Percentiles rank a stretch among this genome's conserved stretches.
These are phyloP conservation scores for Tillus elongatus DNA, from an alignment of 2,888 invertebrate species.

Conservation along the genomic window DNA sequence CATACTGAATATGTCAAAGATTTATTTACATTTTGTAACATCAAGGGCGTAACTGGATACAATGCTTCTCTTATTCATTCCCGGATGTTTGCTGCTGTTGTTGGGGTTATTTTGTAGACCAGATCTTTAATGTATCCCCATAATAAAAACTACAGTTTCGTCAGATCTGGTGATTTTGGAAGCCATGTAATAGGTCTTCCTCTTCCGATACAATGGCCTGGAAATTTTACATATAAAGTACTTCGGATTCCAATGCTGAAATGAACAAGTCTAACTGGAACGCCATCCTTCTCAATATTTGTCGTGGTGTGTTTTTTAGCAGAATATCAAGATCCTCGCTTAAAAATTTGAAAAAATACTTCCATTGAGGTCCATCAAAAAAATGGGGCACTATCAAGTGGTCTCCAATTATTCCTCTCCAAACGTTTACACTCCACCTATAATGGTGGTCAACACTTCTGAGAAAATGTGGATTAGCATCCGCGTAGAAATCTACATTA, in stretches of 20 bases:
- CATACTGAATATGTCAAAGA: too few relatives aligned
- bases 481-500: neutral
- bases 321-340: neutral
- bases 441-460: neutral
- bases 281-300: neutral
- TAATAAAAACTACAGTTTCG: too few relatives aligned
- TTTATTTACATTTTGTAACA: too few relatives aligned
- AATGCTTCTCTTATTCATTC: too few relatives aligned
- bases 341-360: neutral
- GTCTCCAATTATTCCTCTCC: constrained; percentile 4
- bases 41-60: too few relatives aligned
- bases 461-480: neutral
- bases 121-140: too few relatives aligned
- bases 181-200: neutral
- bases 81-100: too few relatives aligned
- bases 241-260: neutral
- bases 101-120: too few relatives aligned
- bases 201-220: neutral
- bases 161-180: too few relatives aligned
- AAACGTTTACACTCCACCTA: constrained; percentile 3
- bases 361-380: constrained; percentile 2
- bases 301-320: neutral
- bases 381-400: neutral
- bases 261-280: constrained; percentile 1
- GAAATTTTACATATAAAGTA: too few relatives aligned